Base-by-base conservation (phyloP, 2,888 invertebrate genomes). In the Cantharis rustica region DNA sequence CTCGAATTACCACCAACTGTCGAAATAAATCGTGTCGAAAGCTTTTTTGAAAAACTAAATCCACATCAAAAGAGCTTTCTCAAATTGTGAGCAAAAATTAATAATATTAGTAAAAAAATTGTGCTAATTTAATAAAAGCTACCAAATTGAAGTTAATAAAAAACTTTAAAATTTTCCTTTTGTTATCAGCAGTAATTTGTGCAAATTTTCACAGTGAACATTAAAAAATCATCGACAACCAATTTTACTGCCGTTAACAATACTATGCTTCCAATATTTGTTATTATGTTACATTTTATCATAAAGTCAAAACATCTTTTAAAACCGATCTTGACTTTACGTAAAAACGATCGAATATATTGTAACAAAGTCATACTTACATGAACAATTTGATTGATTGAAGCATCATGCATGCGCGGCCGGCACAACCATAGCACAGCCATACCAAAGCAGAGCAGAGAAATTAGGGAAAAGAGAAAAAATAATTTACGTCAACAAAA, bases 341-440 rank as follows among this genome's bases (percentile, higher is more conserved):
- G 71, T 71, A 20, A 75, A 75, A 75, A 71, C 76, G 79, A n/a
- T 75, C 71, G 73, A 75, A 72, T 79, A 82, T 89, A n/a, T n/a
- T n/a, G 90, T 75, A 73, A 75, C 71, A 23, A 75, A 78, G 70
- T 73, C 75, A 92, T 93, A 93, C 93, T 93, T 93, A 93, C 93
- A 93, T 93, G 93, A 92, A 92, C 90, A 90, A 91, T 91, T 92
- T 91, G 87, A 87, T 89, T 89, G 91, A 90, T 91, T 92, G 91
- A 93, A 93, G 93, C 93, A 90, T 92, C 93, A 93, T 93, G 93
- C 93, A 88, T 88, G 92, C 92, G 92, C 92, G 92, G 91, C 91
- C 92, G 92, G 92, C 92, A 93, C 93, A 93, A 93, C 93, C 93
- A 93, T 92, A 86, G 93, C 93, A 93, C 93, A 93, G 93, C 93